Conservation (phyloP, 1,140 invertebrate species). For the Tetraneura akinire region DNA sequence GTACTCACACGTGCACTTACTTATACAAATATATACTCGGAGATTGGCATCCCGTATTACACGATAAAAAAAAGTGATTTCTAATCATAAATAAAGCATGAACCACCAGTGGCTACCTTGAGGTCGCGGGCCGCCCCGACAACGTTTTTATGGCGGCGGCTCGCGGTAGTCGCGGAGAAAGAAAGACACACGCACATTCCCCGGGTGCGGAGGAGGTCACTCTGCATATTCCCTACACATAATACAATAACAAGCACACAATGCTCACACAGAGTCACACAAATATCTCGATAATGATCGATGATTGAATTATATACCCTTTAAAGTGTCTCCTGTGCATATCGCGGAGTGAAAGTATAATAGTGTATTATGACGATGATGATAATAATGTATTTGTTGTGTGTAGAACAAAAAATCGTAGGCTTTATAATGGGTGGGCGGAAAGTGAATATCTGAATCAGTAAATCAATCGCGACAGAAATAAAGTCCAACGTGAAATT, state of each 20-base stretch:
- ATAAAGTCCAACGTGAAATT: not conserved
- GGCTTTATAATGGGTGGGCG: not conserved
- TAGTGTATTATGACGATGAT: conserved; percentile 2
- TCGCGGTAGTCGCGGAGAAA: not conserved
- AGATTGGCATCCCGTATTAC: conserved; percentile 46
- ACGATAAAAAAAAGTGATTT: conserved; percentile 48
- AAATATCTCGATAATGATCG: conserved; percentile 35
- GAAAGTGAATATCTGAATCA: not conserved
- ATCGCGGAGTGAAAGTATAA: not conserved
- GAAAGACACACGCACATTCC: conserved; percentile 11
- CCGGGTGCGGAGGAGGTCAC: not conserved
- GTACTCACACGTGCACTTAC: not conserved
- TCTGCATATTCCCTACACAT: not conserved
- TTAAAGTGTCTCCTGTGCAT: not conserved
- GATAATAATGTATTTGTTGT: conserved; percentile 8
- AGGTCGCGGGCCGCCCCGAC: conserved; percentile 28
- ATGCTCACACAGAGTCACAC: not conserved
- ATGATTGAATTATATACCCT: conserved; percentile 44
- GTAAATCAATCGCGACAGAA: not conserved
- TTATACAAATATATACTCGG: not conserved
- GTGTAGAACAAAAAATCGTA: not conserved
- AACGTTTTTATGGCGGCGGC: not conserved
- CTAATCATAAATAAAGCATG: conserved; percentile 51
- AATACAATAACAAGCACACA: not conserved
- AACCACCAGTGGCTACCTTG: conserved; percentile 14